These are phyloP conservation scores for Trogon melanurus DNA, from an alignment of 2,113 vertebrate species.

Conservation along the genomic window DNA sequence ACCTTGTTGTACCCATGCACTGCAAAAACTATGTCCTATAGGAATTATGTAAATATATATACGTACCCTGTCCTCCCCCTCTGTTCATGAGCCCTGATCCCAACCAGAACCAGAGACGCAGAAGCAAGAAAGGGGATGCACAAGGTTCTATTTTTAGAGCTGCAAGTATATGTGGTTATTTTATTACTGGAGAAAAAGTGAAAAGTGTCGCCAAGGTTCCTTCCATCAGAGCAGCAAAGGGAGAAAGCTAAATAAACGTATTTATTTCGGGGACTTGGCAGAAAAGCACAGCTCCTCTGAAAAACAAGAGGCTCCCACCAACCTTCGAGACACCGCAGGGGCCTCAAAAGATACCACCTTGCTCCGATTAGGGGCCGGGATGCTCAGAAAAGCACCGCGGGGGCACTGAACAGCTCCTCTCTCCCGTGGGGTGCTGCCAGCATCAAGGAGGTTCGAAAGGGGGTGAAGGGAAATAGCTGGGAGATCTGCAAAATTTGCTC, in stretches of 20 bases:
- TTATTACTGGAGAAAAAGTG: background rate
- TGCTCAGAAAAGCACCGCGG: background rate
- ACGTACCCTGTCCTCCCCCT: background rate
- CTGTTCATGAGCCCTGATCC: background rate
- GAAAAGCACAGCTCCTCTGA: background rate
- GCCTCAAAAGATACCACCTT: background rate
- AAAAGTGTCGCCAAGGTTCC: background rate
- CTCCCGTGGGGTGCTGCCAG: background rate
- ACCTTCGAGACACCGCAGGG: background rate
- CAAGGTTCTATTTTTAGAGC: background rate
- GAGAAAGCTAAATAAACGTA: background rate
- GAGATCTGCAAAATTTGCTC: background rate
- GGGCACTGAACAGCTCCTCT: background rate
- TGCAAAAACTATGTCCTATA: background rate
- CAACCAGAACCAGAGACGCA: background rate
- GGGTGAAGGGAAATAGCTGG: background rate
- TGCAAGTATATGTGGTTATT: background rate
- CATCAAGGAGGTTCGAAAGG: background rate
- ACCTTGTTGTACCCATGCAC: accelerated
- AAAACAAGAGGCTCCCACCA: background rate
- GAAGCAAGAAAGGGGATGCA: background rate
- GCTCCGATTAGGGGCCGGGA: background rate
- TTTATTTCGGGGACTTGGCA: background rate
- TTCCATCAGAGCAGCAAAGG: background rate
- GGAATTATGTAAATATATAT: background rate